Evolutionary conservation across 2,797 vertebrate genomes (phyloP).

Genomic region (Brachyrhaphis roseni): DNA sequence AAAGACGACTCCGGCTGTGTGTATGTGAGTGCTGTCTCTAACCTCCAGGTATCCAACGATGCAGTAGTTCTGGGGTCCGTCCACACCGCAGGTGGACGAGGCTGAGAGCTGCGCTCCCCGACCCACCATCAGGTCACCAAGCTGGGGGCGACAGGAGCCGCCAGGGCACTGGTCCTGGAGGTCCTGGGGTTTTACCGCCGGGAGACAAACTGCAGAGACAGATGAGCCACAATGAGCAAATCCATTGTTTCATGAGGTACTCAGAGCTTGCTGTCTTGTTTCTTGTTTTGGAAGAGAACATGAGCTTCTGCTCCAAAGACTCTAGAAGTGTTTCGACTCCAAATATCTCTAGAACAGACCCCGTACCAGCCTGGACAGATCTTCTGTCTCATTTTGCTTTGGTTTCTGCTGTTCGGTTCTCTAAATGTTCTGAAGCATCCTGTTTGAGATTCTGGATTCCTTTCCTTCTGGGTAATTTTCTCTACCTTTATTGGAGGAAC

Average conservation of each 20-base stretch:
- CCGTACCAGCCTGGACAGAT: background rate
- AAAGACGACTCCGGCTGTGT: background rate
- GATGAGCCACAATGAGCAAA: background rate
- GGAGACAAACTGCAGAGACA: conserved; percentile 68
- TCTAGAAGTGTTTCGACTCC: background rate
- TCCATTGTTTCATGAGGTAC: background rate
- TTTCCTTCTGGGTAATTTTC: background rate
- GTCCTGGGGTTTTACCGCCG: conserved; percentile 34
- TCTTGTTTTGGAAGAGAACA: background rate
- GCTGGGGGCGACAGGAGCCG: conserved; percentile 78
- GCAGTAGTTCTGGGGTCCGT: conserved; percentile 85
- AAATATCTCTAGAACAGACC: background rate
- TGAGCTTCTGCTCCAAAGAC: background rate
- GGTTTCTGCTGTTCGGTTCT: background rate
- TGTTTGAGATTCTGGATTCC: background rate
- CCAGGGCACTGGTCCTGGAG: conserved; percentile 25
- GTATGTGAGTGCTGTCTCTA: conserved; percentile 31
- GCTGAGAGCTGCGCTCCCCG: conserved; percentile 81
- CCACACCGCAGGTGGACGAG: conserved; percentile 87
- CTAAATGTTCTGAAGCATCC: background rate
- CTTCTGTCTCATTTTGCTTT: background rate
- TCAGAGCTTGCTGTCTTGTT: background rate
- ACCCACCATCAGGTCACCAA: conserved; percentile 87
- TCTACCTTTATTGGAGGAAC: background rate
- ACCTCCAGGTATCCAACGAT: conserved; percentile 92